Evolutionary conservation across 2,797 vertebrate species (phyloP).

Genomic region (Sternarchorhynchus goeldii): DNA sequence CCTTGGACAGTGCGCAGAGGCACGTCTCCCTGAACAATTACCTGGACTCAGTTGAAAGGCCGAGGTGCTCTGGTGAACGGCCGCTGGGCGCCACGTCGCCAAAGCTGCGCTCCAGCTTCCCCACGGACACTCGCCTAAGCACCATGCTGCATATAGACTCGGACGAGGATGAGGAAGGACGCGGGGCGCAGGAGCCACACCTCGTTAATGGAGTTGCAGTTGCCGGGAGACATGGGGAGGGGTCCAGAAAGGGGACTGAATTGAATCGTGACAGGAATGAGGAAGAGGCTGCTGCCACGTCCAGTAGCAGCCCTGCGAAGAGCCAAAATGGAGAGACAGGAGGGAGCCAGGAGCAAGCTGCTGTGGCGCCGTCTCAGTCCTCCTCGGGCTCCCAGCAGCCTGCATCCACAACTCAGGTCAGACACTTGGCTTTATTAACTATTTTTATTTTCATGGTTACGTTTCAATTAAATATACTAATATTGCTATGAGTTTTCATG

Average conservation of each 20-base stretch:
- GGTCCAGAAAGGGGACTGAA: constrained; percentile 7
- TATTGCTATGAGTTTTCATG: too few species aligned
- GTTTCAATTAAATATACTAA: too few species aligned
- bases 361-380: constrained; percentile 41
- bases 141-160: constrained; percentile 98
- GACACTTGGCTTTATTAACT: neutral
- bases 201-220: constrained; percentile 64
- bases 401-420: constrained; percentile 41
- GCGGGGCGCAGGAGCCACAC: constrained; percentile 65
- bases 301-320: constrained; percentile 13
- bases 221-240: neutral
- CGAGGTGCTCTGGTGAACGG: constrained; percentile 71
- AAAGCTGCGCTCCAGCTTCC: constrained; percentile 93
- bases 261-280: constrained; percentile 9
- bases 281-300: neutral
- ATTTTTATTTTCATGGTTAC: neutral
- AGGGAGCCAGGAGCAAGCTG: constrained; percentile 51
- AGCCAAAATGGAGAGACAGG: constrained; percentile 34
- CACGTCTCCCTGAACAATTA: constrained; percentile 93
- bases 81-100: constrained; percentile 80
- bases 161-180: constrained; percentile 91
- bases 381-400: constrained; percentile 44
- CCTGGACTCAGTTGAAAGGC: constrained; percentile 83
- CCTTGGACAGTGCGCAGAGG: constrained; percentile 70
- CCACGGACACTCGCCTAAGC: constrained; percentile 92